Percentiles rank a stretch among this genome's conserved stretches.
These are phyloP conservation scores for Papilio aristodemus DNA, from an alignment of 1,140 invertebrate species.

Conservation along the genomic window DNA sequence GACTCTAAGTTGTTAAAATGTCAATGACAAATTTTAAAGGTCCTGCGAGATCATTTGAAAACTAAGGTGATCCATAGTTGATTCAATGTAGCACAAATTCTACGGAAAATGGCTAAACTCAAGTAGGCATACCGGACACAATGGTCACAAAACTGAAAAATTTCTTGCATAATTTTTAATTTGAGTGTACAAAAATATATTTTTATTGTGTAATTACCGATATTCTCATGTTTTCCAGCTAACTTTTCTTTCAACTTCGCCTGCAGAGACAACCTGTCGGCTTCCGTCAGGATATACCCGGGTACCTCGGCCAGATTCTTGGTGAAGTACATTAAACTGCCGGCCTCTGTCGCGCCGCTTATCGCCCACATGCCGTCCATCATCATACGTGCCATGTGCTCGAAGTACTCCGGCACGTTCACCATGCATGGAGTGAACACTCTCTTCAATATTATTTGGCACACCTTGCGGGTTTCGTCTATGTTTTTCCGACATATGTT, in stretches of 20 bases:
- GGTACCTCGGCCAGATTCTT: slow-evolving; percentile 50
- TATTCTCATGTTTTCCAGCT: background rate
- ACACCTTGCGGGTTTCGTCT: slow-evolving; percentile 63
- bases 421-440: slow-evolving; percentile 58
- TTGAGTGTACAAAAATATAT: background rate
- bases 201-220: background rate
- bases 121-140: too few relatives aligned
- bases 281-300: slow-evolving; percentile 51
- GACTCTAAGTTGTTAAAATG: too few relatives aligned
- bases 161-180: too few relatives aligned
- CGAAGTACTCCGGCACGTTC: slow-evolving; percentile 67
- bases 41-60: too few relatives aligned
- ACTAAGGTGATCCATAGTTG: too few relatives aligned
- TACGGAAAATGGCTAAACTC: too few relatives aligned
- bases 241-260: background rate
- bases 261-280: background rate
- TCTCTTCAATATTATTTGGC: slow-evolving; percentile 50
- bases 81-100: too few relatives aligned
- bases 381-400: slow-evolving; percentile 60
- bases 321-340: slow-evolving; percentile 45
- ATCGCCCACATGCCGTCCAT: slow-evolving; percentile 59
- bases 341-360: slow-evolving; percentile 39
- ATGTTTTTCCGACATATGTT: slow-evolving; percentile 76
- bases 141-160: too few relatives aligned
- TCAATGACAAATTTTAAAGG: too few relatives aligned